These are phyloP conservation scores for Petrosia ficiformis DNA, from an alignment of 37 sponge, comb jelly and placozoan genomes.

Conservation along the genomic window DNA sequence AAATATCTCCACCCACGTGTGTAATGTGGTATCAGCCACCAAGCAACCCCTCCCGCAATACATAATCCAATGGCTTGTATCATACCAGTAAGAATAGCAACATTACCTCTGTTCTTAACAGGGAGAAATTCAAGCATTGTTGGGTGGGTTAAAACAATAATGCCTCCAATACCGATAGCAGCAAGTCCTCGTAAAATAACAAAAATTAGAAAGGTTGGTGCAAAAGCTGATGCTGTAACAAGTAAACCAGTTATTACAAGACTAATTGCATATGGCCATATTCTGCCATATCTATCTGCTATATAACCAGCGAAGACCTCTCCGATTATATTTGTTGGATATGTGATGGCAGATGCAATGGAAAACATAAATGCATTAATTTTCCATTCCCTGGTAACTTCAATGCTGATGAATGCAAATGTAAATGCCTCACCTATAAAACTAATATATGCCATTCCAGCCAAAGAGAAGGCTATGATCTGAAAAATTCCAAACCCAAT, in stretches of 20 bases:
- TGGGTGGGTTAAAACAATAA: not conserved
- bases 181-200: constrained; percentile 25
- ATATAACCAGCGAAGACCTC: constrained; percentile 13
- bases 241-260: constrained; percentile 1
- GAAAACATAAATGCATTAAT: constrained; percentile 20
- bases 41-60: constrained; percentile 24
- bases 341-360: constrained; percentile 19
- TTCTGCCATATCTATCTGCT: constrained; percentile 34
- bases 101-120: constrained; percentile 25
- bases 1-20: not conserved
- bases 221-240: constrained; percentile 45
- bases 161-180: constrained; percentile 32
- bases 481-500: constrained; percentile 40
- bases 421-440: constrained; percentile 8
- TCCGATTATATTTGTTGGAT: constrained; percentile 32
- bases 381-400: constrained; percentile 8
- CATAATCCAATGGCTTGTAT: constrained; percentile 25
- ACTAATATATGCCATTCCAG: constrained; percentile 13
- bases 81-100: not conserved
- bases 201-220: constrained; percentile 25
- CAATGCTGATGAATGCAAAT: constrained; percentile 17
- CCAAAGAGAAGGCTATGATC: constrained; percentile 11
- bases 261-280: constrained; percentile 44
- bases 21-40: constrained; percentile 46
- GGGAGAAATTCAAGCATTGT: constrained; percentile 49